Base-by-base conservation (phyloP, 2,113 vertebrate genomes). In the Podarcis raffonei region DNA sequence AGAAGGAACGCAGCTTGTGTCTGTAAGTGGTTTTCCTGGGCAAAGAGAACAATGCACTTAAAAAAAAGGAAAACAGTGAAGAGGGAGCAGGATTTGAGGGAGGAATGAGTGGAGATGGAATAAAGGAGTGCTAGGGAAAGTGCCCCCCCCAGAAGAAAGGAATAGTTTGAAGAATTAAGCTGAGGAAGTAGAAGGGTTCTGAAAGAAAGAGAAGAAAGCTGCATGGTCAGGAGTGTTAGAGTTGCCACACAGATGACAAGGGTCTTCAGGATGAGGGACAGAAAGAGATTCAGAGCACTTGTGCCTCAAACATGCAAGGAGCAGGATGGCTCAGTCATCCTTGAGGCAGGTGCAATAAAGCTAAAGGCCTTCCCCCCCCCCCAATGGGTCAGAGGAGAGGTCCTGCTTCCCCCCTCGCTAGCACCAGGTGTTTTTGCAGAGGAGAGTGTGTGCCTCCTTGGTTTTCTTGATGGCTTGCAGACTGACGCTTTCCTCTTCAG, bases 141-240 rank as follows among this genome's bases (percentile, higher is more conserved):
- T 0, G 18, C 9, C 11, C 2, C 48, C 11, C 3, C 16, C 0
- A 3, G 25, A 25, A 59, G 32, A 59, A 32, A 13, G 18, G 23
- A 27, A 42, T 65, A 5, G 25, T 11, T 23, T 13, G n/a, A 71
- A 27, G 66, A 23, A 87, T 75, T 88, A n/a, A 62, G 35, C 35
- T 42, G 39, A 42, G 37, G 69, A 30, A 39, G n/a, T n/a, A 35
- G 79, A 66, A 77, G 35, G 32, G 65, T 20, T 16, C 68, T 32
- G 30, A 68, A 15, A 22, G 37, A 48, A 11, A 53, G 12, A 62
- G 32, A 25, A 27, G 32, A 75, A 57, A 72, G 12, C 48, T 3
- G 2, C 3, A 11, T 30, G 75, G 18, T 16, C 13, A 57, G n/a
- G 42, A 18, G 35, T 32, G 12, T 3, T 20, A 83, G 81, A n/a